A percentile compares a stretch with the other conserved stretches of the same genome.
These are phyloP conservation scores for Cerastoderma edule DNA, from an alignment of 2,888 invertebrate genomes.

Conservation along the genomic window DNA sequence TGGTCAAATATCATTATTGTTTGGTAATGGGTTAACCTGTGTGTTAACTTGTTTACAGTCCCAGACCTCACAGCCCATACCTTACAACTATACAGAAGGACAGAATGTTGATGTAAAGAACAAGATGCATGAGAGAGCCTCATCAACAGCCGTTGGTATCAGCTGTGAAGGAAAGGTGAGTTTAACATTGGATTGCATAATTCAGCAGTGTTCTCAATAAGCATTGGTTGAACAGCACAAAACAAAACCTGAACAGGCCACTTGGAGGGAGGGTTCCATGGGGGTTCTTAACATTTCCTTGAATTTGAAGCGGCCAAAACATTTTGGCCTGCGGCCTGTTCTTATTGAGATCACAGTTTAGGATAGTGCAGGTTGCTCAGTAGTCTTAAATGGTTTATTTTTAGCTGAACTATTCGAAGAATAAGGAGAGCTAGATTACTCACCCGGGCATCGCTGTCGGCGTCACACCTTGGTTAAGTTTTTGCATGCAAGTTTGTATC, in stretches of 20 bases:
- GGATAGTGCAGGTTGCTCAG: too few relatives aligned
- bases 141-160: slow-evolving; percentile 15
- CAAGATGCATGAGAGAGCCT: slow-evolving; percentile 2
- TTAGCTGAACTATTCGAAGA: too few relatives aligned
- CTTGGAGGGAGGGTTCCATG: background rate
- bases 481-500: too few relatives aligned
- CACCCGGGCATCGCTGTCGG: too few relatives aligned
- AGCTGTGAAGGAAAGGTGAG: slow-evolving; percentile 47
- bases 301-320: too few relatives aligned
- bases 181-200: background rate
- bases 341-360: too few relatives aligned
- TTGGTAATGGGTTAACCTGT: background rate
- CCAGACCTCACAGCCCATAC: slow-evolving; percentile 17
- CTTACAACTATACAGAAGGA: slow-evolving; percentile 23
- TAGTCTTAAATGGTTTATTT: too few relatives aligned
- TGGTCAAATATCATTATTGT: too few relatives aligned
- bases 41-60: slow-evolving; percentile 15
- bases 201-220: background rate
- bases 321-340: too few relatives aligned
- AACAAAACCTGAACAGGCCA: background rate
- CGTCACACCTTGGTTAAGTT: too few relatives aligned
- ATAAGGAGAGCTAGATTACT: too few relatives aligned
- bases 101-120: slow-evolving; percentile 35
- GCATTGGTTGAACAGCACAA: background rate
- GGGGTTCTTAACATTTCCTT: background rate